phyloP scores from a whole-genome alignment of 2,888 invertebrate species.

The Rotaria magnacalcarata region DNA sequence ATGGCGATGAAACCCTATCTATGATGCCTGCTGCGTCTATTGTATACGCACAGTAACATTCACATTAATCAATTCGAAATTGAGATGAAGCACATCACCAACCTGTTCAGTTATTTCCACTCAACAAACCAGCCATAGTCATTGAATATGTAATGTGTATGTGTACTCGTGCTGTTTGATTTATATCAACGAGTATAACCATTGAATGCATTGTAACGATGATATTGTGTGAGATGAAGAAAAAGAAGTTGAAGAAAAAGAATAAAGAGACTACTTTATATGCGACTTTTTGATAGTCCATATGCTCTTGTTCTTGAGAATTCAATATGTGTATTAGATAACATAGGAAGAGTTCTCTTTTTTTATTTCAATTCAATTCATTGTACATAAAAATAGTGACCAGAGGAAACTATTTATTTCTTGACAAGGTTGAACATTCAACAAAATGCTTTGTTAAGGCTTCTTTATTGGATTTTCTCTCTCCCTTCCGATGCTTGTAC shows the following conservation, averaged over 20 bases:
- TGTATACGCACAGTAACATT: background rate
- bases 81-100: slow-evolving; percentile 15
- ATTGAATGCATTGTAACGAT: background rate
- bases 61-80: slow-evolving; percentile 2
- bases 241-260: too few relatives aligned
- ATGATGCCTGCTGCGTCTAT: background rate
- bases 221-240: background rate
- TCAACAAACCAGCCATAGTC: background rate
- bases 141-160: background rate
- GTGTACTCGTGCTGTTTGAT: background rate
- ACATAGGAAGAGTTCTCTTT: background rate
- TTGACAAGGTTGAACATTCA: slow-evolving; percentile 16
- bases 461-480: background rate
- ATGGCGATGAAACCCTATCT: background rate
- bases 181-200: background rate
- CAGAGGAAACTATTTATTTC: background rate
- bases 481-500: background rate
- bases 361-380: background rate
- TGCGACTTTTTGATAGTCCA: background rate
- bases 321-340: background rate
- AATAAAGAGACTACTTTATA: background rate
- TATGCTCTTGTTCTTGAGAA: background rate
- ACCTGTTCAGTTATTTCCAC: slow-evolving; percentile 21
- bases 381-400: background rate
- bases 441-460: background rate